Percentiles rank a stretch among this genome's conserved stretches.
phyloP scores from a whole-genome alignment of 2,888 invertebrate genomes.

The Pollenia amentaria region DNA sequence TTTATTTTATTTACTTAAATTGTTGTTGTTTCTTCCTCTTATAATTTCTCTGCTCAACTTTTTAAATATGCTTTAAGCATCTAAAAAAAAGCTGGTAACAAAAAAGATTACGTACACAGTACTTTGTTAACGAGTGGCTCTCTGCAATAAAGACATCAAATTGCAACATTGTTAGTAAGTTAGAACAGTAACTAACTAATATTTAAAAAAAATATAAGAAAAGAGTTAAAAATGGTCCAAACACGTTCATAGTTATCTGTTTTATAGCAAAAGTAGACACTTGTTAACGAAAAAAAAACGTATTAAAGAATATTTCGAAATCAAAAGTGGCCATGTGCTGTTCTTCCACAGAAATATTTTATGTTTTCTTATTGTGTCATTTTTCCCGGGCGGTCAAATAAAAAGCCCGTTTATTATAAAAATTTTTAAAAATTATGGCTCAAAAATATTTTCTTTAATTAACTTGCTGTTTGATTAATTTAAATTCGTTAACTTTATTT shows the following conservation, averaged over 20 bases:
- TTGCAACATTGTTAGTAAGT: slow-evolving; percentile 55
- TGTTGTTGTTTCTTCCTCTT: slow-evolving; percentile 7
- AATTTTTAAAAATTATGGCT: too few relatives aligned
- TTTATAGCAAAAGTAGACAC: slow-evolving; percentile 47
- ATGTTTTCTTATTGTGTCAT: background rate
- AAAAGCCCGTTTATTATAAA: background rate
- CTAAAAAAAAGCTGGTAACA: background rate
- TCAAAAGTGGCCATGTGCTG: slow-evolving; percentile 60
- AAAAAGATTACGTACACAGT: slow-evolving; percentile 4
- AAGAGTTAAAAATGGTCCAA: slow-evolving; percentile 51
- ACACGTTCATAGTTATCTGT: slow-evolving; percentile 48
- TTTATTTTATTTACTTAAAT: slow-evolving; percentile 26
- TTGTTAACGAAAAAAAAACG: slow-evolving; percentile 27
- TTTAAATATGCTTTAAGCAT: slow-evolving; percentile 39
- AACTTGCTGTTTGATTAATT: background rate
- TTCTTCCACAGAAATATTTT: background rate
- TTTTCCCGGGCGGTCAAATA: background rate
- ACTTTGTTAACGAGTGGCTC: slow-evolving; percentile 49
- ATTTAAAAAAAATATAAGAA: background rate
- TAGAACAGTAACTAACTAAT: background rate
- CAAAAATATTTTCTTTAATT: too few relatives aligned
- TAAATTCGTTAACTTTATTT: too few relatives aligned
- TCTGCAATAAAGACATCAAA: slow-evolving; percentile 57
- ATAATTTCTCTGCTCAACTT: slow-evolving; percentile 16
- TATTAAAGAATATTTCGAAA: slow-evolving; percentile 32